phyloP scores from a whole-genome alignment of 2,888 invertebrate genomes.

The Taphrorychus bicolor region DNA sequence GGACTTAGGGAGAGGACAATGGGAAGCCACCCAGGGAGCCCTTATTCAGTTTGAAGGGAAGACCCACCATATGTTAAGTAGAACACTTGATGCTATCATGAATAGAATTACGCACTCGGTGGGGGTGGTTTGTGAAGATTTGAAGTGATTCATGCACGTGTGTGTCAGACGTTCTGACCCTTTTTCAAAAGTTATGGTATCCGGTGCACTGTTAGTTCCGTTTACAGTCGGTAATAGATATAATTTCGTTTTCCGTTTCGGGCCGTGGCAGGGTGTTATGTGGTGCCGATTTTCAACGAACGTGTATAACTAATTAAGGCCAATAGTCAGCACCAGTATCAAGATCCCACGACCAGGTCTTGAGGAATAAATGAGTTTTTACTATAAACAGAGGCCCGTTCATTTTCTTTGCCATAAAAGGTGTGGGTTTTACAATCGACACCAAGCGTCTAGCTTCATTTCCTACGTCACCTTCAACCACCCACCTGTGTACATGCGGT shows the following conservation, averaged over 20 bases:
- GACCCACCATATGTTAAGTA: conserved; percentile 10
- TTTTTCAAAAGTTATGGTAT: neutral
- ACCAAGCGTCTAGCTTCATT: conserved; percentile 11
- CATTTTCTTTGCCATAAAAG: conserved; percentile 30
- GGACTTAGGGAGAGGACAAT: no score
- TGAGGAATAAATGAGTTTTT: conserved; percentile 23
- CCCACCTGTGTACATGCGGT: conserved; percentile 17
- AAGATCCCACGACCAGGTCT: neutral
- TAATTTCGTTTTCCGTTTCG: no score
- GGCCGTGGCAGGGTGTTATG: no score
- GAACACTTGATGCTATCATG: conserved; percentile 24
- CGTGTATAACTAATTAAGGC: neutral
- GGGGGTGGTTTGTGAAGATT: neutral
- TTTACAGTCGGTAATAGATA: neutral
- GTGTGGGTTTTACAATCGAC: conserved; percentile 31
- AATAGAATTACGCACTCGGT: conserved; percentile 5
- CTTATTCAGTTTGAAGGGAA: conserved; percentile 14
- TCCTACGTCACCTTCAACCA: conserved; percentile 29
- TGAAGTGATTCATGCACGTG: neutral
- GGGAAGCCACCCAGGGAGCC: conserved; percentile 22
- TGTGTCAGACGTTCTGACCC: neutral
- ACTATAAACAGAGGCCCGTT: conserved; percentile 22
- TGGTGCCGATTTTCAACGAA: no score
- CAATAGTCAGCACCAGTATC: neutral
- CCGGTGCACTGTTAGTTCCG: neutral